Percentiles rank a stretch among this genome's conserved stretches.
Evolutionary conservation across 2,797 vertebrate species (phyloP).

Genomic region (Lutra lutra): DNA sequence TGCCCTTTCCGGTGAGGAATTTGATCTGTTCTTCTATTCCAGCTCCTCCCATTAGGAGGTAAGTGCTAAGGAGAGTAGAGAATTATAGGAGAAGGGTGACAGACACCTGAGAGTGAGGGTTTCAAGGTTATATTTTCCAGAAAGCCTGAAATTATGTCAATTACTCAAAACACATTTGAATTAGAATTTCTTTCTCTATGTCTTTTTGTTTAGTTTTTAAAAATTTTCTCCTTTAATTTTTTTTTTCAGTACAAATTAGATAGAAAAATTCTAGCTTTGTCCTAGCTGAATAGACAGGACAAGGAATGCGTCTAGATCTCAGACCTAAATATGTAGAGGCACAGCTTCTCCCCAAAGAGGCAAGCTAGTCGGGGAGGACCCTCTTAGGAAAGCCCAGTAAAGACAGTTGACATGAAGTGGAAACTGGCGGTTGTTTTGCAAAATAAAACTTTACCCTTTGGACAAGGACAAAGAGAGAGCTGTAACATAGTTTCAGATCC

Average conservation of each 20-base stretch:
- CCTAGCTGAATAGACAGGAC: neutral
- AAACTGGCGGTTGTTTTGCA: neutral
- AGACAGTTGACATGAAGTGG: neutral
- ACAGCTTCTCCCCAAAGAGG: neutral
- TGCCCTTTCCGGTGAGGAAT: neutral
- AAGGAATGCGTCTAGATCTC: neutral
- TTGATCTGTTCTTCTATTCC: neutral
- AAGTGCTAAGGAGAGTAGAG: neutral
- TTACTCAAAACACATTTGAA: neutral
- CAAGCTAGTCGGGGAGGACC: neutral
- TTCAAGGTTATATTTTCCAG: neutral
- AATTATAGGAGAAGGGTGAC: fast-evolving
- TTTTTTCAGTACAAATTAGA: neutral
- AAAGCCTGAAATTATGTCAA: neutral
- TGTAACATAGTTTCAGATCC: neutral
- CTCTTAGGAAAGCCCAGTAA: neutral
- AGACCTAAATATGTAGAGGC: neutral
- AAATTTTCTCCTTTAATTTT: neutral
- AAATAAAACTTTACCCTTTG: neutral
- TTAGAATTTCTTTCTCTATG: neutral
- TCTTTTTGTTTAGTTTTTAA: neutral
- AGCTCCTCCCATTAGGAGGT: neutral
- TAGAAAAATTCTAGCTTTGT: neutral
- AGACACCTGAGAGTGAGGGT: neutral
- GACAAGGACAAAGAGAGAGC: neutral